A percentile compares a stretch with the other conserved stretches of the same genome.
Evolutionary conservation across 1,140 invertebrate genomes (phyloP).

Genomic region (Orchestia grillus): DNA sequence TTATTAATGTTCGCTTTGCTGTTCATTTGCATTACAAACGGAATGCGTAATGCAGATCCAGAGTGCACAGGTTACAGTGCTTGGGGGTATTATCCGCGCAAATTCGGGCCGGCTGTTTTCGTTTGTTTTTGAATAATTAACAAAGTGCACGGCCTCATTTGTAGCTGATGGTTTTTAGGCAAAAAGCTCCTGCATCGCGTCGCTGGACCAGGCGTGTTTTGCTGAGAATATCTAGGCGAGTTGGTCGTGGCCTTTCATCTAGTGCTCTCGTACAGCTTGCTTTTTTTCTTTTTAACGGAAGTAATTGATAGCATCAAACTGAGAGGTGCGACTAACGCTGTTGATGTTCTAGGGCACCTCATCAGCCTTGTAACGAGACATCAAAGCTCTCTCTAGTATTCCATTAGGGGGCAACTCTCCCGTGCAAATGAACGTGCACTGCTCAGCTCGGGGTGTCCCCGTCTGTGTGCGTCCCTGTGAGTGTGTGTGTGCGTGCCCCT

Average conservation of each 20-base stretch:
- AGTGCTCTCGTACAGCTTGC: background rate
- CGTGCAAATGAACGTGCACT: conserved; percentile 28
- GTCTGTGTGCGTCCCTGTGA: background rate
- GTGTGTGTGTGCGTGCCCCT: background rate
- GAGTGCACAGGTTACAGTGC: conserved; percentile 6
- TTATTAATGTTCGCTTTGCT: background rate
- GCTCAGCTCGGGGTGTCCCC: background rate
- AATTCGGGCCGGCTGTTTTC: background rate
- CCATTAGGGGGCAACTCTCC: conserved; percentile 31
- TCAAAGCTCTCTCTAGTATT: conserved; percentile 43
- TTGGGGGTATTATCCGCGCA: background rate
- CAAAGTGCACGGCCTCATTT: conserved; percentile 29
- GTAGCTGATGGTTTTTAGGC: background rate
- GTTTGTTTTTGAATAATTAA: conserved; percentile 44
- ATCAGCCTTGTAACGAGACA: conserved; percentile 42
- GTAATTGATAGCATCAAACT: conserved; percentile 52
- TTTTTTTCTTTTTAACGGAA: background rate
- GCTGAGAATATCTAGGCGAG: conserved; percentile 2
- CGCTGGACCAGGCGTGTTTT: background rate
- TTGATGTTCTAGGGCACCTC: conserved; percentile 52
- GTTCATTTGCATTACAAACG: conserved; percentile 17
- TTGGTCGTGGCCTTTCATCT: conserved; percentile 10
- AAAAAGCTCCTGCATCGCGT: background rate
- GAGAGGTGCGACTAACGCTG: conserved; percentile 52
- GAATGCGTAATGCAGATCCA: background rate